Base-by-base conservation (phyloP, 2,888 invertebrate species). In the Euzophera pinguis region DNA sequence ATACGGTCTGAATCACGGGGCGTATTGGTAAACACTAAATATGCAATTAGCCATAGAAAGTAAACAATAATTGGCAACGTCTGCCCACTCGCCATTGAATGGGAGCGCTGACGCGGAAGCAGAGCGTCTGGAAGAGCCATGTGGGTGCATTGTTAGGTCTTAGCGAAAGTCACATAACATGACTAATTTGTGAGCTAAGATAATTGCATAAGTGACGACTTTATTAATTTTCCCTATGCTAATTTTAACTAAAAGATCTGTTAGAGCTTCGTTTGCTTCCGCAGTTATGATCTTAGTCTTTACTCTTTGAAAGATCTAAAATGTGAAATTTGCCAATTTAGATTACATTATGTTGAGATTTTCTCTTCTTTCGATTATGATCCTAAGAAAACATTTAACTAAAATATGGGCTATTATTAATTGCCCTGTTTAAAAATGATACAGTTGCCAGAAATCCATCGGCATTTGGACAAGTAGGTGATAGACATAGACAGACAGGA, bases 31-130 rank as follows among this genome's bases (percentile, higher is more conserved):
- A 55, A 55, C 53, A 61, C 64, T 71, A 66, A 75, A 72, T 76
- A 71, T 72, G 70, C 73, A 78, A 81, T 84, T 79, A 79, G 64
- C 63, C 62, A 73, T 84, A 84, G 84, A 87, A 88, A 87, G 86
- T 80, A 77, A 79, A 79, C 76, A 79, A 76, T 77, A 73, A 81
- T 86, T 78, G 81, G 80, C 82, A 72, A 76, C 68, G 75, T 73
- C 82, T 64, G 63, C 84, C 82, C 81, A 82, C 81, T 73, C 75
- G 72, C 60, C 59, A 74, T 75, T 78, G 71, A 78, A 65, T 62
- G 22, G 69, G 10, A 61, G 64, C 65, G 59, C 73, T 63, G 72
- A 74, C 69, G 75, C 78, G 77, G 81, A 84, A 81, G 70, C 61
- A 56, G 35, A 59, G 59, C 60, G 62, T 59, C 76, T 81, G 79